Percentiles rank a stretch among this genome's conserved stretches.
These are phyloP conservation scores for Thryonomys swinderianus DNA, from an alignment of 2,113 vertebrate genomes.

Conservation along the genomic window DNA sequence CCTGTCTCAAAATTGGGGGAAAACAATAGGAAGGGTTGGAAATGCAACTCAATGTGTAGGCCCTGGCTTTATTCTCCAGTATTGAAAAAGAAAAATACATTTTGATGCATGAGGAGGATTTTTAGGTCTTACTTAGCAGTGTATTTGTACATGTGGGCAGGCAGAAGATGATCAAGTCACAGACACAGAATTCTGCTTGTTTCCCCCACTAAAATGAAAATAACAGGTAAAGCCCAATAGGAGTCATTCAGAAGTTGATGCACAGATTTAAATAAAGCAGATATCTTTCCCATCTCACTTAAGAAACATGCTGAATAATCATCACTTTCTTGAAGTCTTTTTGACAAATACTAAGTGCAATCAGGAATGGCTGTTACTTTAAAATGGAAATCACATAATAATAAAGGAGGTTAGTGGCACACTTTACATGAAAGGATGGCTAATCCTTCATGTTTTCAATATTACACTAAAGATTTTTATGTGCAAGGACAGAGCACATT, in stretches of 20 bases:
- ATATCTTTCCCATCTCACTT: neutral
- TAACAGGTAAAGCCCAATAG: conserved; percentile 10
- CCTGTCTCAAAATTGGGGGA: neutral
- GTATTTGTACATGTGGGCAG: neutral
- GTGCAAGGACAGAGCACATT: neutral
- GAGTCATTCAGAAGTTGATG: conserved; percentile 35
- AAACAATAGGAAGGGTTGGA: neutral
- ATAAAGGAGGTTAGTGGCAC: neutral
- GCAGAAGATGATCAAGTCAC: neutral
- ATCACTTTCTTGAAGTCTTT: neutral
- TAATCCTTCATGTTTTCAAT: neutral
- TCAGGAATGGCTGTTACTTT: neutral
- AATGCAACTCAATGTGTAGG: neutral
- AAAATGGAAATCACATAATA: conserved; percentile 13
- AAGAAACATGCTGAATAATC: conserved; percentile 27
- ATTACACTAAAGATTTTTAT: neutral
- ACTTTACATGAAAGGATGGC: neutral
- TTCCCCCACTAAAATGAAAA: neutral
- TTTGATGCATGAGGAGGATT: neutral
- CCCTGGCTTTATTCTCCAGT: neutral
- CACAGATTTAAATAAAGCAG: conserved; percentile 13
- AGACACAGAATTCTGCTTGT: neutral
- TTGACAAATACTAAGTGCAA: conserved; percentile 28
- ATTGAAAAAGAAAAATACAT: neutral
- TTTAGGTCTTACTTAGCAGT: neutral